Percentiles rank a stretch among this genome's conserved stretches.
phyloP scores from a whole-genome alignment of 2,888 invertebrate genomes.

The Trachelus iudaicus region DNA sequence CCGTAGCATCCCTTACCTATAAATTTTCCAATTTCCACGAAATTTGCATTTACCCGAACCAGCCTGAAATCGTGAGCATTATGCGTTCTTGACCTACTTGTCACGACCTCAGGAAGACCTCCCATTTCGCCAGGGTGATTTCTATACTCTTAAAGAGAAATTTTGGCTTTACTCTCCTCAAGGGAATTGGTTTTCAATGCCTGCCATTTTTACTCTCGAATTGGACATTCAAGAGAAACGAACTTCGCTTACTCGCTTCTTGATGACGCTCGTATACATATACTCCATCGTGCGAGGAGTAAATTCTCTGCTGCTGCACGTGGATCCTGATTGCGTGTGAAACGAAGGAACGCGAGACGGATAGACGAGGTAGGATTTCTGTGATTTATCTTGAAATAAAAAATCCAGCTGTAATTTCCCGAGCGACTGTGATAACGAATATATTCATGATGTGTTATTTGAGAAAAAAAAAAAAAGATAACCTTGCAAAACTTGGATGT shows the following conservation, averaged over 20 bases:
- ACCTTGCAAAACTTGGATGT: not conserved
- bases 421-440: not conserved
- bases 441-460: not conserved
- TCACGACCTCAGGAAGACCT: constrained; percentile 9
- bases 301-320: too few relatives aligned
- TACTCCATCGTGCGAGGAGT: too few relatives aligned
- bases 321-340: too few relatives aligned
- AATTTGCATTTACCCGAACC: constrained; percentile 9
- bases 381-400: not conserved
- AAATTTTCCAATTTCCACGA: not conserved
- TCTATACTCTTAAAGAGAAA: not conserved
- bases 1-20: not conserved
- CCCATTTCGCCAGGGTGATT: not conserved
- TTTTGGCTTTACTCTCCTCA: not conserved
- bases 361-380: too few relatives aligned
- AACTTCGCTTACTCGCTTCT: too few relatives aligned
- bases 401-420: not conserved
- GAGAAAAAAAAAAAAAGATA: not conserved
- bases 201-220: not conserved
- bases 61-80: constrained; percentile 10
- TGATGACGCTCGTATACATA: too few relatives aligned
- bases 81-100: constrained; percentile 46
- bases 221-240: too few relatives aligned
- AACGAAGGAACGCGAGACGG: too few relatives aligned
- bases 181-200: not conserved